Percentiles rank a stretch among this genome's conserved stretches.
phyloP scores from a whole-genome alignment of 2,797 vertebrate species.

The Myotis findleyi region DNA sequence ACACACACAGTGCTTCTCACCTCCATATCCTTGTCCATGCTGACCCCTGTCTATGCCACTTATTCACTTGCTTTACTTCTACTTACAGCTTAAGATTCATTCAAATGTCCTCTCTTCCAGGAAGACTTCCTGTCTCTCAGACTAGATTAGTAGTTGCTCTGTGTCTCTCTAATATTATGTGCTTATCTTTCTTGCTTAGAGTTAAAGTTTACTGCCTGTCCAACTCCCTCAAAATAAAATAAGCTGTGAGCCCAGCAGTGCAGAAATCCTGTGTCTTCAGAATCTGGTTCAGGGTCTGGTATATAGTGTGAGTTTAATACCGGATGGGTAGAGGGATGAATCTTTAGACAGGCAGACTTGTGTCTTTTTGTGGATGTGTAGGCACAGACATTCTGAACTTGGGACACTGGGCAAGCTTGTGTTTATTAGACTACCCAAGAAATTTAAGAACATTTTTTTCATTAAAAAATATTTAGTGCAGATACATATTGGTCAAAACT shows the following conservation, averaged over 20 bases:
- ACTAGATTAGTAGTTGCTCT: neutral
- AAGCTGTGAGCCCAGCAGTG: neutral
- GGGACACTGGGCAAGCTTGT: neutral
- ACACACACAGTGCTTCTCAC: neutral
- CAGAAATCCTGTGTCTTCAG: neutral
- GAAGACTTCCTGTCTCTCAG: neutral
- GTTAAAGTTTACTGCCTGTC: neutral
- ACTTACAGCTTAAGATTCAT: neutral
- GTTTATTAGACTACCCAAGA: neutral
- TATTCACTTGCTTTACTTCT: neutral
- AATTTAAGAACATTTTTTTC: constrained; percentile 13
- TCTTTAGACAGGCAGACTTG: neutral
- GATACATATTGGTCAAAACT: neutral
- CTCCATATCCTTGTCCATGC: neutral
- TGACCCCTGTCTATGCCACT: neutral
- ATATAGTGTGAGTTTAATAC: neutral
- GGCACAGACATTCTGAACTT: neutral
- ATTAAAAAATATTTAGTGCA: constrained; percentile 38
- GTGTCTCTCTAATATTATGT: neutral
- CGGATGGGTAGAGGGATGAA: neutral
- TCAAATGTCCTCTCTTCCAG: neutral
- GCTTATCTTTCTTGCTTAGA: neutral
- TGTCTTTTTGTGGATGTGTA: neutral
- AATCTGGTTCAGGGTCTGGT: neutral
- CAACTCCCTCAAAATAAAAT: neutral